Base-by-base conservation (phyloP, 2,797 vertebrate genomes). In the Oryzias sinensis region DNA sequence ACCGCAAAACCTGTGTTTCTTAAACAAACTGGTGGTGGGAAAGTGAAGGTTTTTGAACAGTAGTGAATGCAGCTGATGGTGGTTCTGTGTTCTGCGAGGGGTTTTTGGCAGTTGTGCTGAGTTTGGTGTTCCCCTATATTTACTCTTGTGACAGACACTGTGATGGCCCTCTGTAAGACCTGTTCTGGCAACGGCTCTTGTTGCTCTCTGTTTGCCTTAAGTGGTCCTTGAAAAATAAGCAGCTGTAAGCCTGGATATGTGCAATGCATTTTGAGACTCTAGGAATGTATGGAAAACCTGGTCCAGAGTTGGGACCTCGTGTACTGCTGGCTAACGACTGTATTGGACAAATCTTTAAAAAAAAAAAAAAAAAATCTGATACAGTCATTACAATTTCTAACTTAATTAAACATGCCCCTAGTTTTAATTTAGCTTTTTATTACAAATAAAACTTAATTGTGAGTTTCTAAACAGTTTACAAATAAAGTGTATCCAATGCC, bases 151-250 rank as follows among this genome's bases (percentile, higher is more conserved):
- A 84, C 85, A 85, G 86, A 88, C 76, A 83, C 74, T 74, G 69
- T 66, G 61, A 59, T 79, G 76, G 53, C 78, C 67, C 68, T 65
- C 80, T 40, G 14, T 56, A 59, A 66, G 58, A 74, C 59, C 60
- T 41, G 43, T 74, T 65, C 76, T 81, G 81, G 67, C 83, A 70
- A 59, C 71, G 64, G 63, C 49, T 59, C 74, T 54, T 9, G 43
- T 77, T 84, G 65, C 74, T 65, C 79, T 74, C 80, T 72, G 53
- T 68, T 79, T 59, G 68, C 80, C 56, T 65, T 53, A 72, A 72
- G 78, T 74, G 79, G 72, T 87, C 74, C 80, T 79, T 83, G 72
- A 79, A 86, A 90, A 90, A 90, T 85, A 89, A 85, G 82, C 87
- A 89, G 82, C 82, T 75, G 77, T 69, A 65, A 50, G 65, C 55